These are phyloP conservation scores for Agrilus planipennis DNA, from an alignment of 1,140 invertebrate genomes.

Conservation along the genomic window DNA sequence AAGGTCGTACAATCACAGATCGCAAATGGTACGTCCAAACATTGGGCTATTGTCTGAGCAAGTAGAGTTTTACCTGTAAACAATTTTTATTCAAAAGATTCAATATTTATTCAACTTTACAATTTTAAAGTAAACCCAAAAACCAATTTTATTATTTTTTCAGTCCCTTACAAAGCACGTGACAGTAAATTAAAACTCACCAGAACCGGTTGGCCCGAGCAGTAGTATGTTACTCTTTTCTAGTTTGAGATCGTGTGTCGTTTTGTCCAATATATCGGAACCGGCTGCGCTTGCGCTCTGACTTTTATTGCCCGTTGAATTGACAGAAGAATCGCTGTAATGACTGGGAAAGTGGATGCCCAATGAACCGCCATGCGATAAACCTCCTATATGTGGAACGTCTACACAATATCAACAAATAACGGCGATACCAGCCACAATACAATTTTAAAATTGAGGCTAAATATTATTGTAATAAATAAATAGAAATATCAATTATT, in stretches of 20 bases:
- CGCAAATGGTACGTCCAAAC: constrained; percentile 95
- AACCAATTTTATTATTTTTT: too few species aligned
- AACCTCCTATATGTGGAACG: constrained; percentile 71
- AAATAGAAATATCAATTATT: too few species aligned
- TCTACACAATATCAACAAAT: too few species aligned
- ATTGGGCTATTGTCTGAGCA: constrained; percentile 93
- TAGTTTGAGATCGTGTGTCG: constrained; percentile 73
- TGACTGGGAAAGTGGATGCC: constrained; percentile 17
- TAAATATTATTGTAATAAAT: too few species aligned
- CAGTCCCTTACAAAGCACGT: too few species aligned
- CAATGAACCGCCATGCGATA: constrained; percentile 45
- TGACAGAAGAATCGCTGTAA: background rate
- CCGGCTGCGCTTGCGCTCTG: constrained; percentile 24
- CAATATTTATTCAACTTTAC: too few species aligned
- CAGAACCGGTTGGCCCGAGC: constrained; percentile 93
- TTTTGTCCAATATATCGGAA: constrained; percentile 78
- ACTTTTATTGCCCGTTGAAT: too few species aligned
- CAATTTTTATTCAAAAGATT: too few species aligned
- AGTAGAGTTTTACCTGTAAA: constrained; percentile 90
- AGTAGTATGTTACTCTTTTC: constrained; percentile 98
- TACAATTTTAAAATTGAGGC: too few species aligned
- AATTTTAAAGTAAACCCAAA: too few species aligned
- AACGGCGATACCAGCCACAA: too few species aligned
- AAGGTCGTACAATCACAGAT: constrained; percentile 99
- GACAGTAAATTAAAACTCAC: constrained; percentile 37